Evolutionary conservation across 2,888 invertebrate genomes (phyloP), one percentile per base, ranked within the genome.

Genomic region (Rhamphomyia laevipes): DNA sequence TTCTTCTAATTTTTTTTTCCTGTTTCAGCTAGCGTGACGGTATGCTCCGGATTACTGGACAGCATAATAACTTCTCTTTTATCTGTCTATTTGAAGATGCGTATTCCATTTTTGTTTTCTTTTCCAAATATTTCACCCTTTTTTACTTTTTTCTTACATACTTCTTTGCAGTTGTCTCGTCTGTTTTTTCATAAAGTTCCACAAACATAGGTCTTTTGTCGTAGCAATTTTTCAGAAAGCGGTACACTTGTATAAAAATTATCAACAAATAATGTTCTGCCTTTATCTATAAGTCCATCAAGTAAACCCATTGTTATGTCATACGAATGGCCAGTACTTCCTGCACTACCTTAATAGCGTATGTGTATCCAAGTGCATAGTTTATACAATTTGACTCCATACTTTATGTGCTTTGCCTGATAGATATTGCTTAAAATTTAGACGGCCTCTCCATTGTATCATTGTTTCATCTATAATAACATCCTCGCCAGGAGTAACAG

Each of bases 21-120:
- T 21, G 48, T 44, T 38, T 45, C 37, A n/a, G 44, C 42, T 51
- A 49, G 45, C 30, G 50, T 49, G n/a, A 50, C 27, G 37, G 42
- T 48, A 23, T 53, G 51, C 47, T 53, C 47, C 44, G 48, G 49
- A 33, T 43, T 50, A 13, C 7, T 27, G 9, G 23, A 7, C 2
- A 51, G 30, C 53, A 49, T 37, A 15, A 38, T 21, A 10, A 45
- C 41, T 21, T 41, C 35, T 2, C 48, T 12, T 12, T 48, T 48
- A 18, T 46, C 45, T 37, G 37, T 50, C 50, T 45, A 53, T 47
- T 51, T 51, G 21, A 43, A 17, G n/a, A 51, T 30, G 45, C 44
- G 40, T 44, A 49, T 38, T 37, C 18, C 35, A 7, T 4, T 7
- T 40, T 21, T 27, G 45, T 35, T 48, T 47, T 48, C 48, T 15